Percentiles rank a stretch among this genome's conserved stretches.
phyloP scores from a whole-genome alignment of 2,797 vertebrate genomes.

The Gadopsis bispinosus region DNA sequence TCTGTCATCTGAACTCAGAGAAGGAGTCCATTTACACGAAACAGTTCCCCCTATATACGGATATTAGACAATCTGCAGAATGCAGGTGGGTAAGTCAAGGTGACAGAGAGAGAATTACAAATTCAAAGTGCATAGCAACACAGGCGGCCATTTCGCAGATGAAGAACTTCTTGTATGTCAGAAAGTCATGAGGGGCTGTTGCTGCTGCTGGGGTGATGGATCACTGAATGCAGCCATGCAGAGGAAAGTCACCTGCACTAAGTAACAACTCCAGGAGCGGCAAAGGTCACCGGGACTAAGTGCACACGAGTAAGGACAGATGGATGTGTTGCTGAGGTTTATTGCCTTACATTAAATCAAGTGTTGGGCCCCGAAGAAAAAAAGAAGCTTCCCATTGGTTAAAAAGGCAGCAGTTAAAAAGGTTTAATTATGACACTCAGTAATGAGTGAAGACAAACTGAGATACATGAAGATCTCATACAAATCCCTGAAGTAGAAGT shows the following conservation, averaged over 20 bases:
- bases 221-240: constrained; percentile 40
- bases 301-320: constrained; percentile 40
- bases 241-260: constrained; percentile 56
- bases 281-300: constrained; percentile 58
- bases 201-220: constrained; percentile 25
- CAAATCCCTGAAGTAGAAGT: neutral
- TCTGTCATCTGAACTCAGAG: constrained; percentile 40
- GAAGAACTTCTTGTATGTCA: constrained; percentile 62
- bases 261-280: constrained; percentile 45
- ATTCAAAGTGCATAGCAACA: constrained; percentile 54
- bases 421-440: constrained; percentile 14
- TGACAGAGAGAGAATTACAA: constrained; percentile 53
- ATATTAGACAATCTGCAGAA: constrained; percentile 47
- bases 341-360: constrained; percentile 42
- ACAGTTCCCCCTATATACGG: constrained; percentile 13
- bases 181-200: constrained; percentile 51
- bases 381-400: neutral
- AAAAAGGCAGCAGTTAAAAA: constrained; percentile 21
- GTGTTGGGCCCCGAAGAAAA: constrained; percentile 9
- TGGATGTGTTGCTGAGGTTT: constrained; percentile 36
- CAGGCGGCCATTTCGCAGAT: constrained; percentile 58
- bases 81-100: constrained; percentile 56
- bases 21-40: constrained; percentile 55
- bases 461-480: neutral
- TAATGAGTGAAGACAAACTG: constrained; percentile 4